Percentiles rank a stretch among this genome's conserved stretches.
Conservation (phyloP, 1,140 invertebrate genomes). For the Pteromalus puparum region DNA sequence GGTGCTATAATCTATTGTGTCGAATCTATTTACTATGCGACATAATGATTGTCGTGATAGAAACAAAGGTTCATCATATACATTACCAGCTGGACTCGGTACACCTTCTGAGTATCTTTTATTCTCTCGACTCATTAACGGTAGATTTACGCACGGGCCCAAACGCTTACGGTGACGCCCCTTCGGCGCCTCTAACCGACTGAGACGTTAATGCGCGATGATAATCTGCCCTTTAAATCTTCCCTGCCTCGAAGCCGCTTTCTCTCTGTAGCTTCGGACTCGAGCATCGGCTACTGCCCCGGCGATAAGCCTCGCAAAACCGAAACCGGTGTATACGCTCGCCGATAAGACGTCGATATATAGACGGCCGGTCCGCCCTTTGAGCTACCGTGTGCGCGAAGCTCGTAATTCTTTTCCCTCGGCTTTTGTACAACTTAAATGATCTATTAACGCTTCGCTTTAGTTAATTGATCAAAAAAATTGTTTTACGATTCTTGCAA, state of each 20-base stretch:
- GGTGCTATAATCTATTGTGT: background rate
- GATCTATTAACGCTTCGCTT: background rate
- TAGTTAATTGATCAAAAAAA: background rate
- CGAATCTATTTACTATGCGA: background rate
- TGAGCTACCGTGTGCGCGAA: background rate
- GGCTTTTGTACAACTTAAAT: background rate
- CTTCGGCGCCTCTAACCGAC: constrained; percentile 15
- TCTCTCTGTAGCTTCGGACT: background rate
- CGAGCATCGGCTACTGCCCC: background rate
- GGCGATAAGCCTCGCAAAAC: background rate
- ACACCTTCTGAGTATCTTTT: background rate
- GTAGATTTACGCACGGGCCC: constrained; percentile 7
- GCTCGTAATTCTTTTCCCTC: background rate
- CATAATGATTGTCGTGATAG: background rate
- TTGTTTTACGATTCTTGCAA: background rate
- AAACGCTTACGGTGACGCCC: background rate
- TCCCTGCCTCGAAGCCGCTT: background rate
- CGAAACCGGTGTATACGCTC: background rate
- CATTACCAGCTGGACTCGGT: background rate
- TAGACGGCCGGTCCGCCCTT: background rate
- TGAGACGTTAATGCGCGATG: constrained; percentile 25
- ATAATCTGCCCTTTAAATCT: constrained; percentile 32
- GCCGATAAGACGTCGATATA: constrained; percentile 10
- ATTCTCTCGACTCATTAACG: constrained; percentile 1
- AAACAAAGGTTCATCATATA: background rate